Evolutionary conservation across 2,888 invertebrate species (phyloP).

Genomic region (Drosophila silvestris): DNA sequence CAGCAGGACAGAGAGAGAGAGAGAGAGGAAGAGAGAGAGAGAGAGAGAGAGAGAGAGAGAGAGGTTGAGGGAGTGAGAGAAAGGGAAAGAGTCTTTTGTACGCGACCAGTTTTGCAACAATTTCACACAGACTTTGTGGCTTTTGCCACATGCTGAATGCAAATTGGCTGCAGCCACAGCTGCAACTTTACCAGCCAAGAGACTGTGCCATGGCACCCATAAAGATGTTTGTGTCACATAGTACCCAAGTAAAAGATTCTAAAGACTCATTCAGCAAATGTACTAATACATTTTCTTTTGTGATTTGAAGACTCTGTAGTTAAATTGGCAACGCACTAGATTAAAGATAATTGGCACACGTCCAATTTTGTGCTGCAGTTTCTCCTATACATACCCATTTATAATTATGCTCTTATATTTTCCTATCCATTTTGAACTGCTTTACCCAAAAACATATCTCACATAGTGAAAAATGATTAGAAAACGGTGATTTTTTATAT

Average conservation of each 20-base stretch:
- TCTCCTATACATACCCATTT: neutral
- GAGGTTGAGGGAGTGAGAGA: neutral
- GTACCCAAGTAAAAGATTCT: neutral
- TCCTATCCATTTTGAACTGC: no score
- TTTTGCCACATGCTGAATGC: conserved; percentile 39
- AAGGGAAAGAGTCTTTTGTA: conserved; percentile 8
- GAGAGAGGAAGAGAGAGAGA: neutral
- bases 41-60: conserved; percentile 3
- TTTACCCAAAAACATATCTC: neutral
- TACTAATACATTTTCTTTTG: neutral
- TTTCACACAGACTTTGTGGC: conserved; percentile 32
- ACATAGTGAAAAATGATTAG: neutral
- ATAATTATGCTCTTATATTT: no score
- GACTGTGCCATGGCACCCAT: neutral
- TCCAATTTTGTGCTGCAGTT: neutral
- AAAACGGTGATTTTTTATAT: neutral
- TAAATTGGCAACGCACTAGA: neutral
- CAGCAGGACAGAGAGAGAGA: neutral
- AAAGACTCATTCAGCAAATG: neutral
- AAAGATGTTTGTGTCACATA: neutral
- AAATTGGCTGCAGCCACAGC: conserved; percentile 33
- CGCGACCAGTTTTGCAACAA: conserved; percentile 70
- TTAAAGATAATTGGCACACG: no score
- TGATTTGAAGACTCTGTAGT: neutral
- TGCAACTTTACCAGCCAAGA: conserved; percentile 8